phyloP scores from a whole-genome alignment of 1,140 invertebrate species.

The Solen grandis region DNA sequence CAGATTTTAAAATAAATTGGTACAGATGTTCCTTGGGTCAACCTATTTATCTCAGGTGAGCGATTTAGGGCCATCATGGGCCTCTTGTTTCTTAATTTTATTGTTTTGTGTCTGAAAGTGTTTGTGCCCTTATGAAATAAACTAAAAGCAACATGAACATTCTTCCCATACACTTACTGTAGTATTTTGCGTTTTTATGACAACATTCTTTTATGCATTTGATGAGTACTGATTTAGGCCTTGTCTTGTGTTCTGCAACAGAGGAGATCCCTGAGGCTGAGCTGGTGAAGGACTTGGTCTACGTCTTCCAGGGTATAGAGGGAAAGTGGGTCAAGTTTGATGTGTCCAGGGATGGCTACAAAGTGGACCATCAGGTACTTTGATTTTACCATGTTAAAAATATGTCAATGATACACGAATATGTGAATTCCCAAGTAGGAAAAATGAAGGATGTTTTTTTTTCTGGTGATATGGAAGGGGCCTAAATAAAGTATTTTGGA shows the following conservation, averaged over 20 bases:
- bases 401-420: too few species aligned
- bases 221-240: neutral
- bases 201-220: neutral
- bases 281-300: constrained; percentile 89
- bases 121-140: neutral
- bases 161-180: too few species aligned
- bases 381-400: too few species aligned
- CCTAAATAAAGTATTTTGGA: too few species aligned
- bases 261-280: constrained; percentile 81
- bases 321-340: constrained; percentile 88
- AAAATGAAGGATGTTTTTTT: too few species aligned
- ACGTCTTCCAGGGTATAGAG: constrained; percentile 90
- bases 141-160: neutral
- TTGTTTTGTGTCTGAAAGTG: neutral
- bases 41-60: too few species aligned
- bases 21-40: too few species aligned
- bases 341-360: constrained; percentile 84
- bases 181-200: too few species aligned
- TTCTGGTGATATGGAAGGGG: too few species aligned
- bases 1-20: too few species aligned
- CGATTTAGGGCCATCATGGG: too few species aligned
- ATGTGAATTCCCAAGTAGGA: too few species aligned
- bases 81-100: neutral
- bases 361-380: constrained; percentile 84
- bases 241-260: constrained; percentile 62